A percentile compares a stretch with the other conserved stretches of the same genome.
These are phyloP conservation scores for Triops longicaudatus DNA, from an alignment of 1,140 invertebrate genomes.

Conservation along the genomic window DNA sequence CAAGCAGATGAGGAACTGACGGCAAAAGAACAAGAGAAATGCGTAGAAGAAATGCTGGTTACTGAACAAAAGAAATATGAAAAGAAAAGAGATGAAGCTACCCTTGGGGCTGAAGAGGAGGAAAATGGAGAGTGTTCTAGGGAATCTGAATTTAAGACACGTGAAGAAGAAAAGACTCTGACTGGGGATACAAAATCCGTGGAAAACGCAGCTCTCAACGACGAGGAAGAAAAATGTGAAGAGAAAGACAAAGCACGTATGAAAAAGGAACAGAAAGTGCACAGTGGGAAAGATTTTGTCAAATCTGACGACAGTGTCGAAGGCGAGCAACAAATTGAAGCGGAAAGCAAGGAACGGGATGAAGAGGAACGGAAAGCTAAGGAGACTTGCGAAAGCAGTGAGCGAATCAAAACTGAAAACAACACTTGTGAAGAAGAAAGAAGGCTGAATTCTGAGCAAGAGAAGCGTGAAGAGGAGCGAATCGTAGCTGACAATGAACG, in stretches of 20 bases:
- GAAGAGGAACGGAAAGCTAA: background rate
- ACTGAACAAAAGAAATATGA: background rate
- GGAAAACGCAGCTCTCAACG: no score
- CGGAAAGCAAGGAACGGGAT: constrained; percentile 9
- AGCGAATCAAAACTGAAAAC: background rate
- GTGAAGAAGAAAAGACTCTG: no score
- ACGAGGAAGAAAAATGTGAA: background rate
- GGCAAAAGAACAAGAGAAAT: no score
- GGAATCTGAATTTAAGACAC: no score
- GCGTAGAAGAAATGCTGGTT: no score
- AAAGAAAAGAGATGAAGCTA: background rate
- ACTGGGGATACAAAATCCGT: no score
- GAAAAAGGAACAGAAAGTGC: no score
- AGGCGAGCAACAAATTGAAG: no score
- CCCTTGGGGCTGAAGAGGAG: background rate
- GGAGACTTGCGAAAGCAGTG: background rate
- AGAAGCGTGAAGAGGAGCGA: constrained; percentile 21
- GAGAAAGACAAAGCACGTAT: no score
- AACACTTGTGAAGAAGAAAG: background rate
- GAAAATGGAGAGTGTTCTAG: background rate
- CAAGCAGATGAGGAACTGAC: no score
- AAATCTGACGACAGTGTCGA: no score
- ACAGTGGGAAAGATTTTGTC: no score
- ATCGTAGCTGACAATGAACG: background rate
- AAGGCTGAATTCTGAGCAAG: constrained; percentile 1